Evolutionary conservation across 2,113 vertebrate genomes (phyloP), one percentile per base, ranked within the genome.

Genomic region (Hemiscyllium ocellatum): DNA sequence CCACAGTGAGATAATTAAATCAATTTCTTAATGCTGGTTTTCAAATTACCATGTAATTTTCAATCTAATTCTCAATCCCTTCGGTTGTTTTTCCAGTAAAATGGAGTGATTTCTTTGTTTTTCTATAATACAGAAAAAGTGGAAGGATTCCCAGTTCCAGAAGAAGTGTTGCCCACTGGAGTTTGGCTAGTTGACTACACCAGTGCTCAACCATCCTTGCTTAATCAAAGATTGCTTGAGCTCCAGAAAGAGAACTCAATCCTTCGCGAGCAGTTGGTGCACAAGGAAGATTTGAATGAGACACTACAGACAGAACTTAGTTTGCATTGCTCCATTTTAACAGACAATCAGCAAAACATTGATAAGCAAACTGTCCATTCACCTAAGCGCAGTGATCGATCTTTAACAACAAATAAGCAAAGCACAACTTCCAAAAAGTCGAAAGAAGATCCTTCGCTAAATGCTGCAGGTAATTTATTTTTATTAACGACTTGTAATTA

Each of bases 261-360:
- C 42, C 97, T 98, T 70, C 97, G 97, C 96, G 97, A 98, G 90
- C 97, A 97, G 96, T 97, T 98, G 96, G 97, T 96, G 95, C 96
- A 96, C 97, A 98, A 97, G n/a, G 96, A 97, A 96, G 97, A 98
- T 87, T 97, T 98, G 52, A 98, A 97, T 52, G 56, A 96, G 69
- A 97, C 96, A 50, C 97, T 98, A 95, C 97, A 97, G 87, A 97
- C 96, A 42, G 98, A 98, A 95, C 97, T 98, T 91, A 97, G 98
- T 93, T 97, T 98, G 95, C 97, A 98, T 29, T 96, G 97, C 56
- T 97, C 97, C 2, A 96, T 98, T 61, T 97, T 98, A 96, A 96
- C 97, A 69, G 97, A 97, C 94, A 96, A 86, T 87, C 56, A 80
- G 3, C 47, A 96, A 37, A n/a, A 68, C 17, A 68, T 13, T 19